These are phyloP conservation scores for Orius insidiosus DNA, from an alignment of 1,140 invertebrate genomes.

Conservation along the genomic window DNA sequence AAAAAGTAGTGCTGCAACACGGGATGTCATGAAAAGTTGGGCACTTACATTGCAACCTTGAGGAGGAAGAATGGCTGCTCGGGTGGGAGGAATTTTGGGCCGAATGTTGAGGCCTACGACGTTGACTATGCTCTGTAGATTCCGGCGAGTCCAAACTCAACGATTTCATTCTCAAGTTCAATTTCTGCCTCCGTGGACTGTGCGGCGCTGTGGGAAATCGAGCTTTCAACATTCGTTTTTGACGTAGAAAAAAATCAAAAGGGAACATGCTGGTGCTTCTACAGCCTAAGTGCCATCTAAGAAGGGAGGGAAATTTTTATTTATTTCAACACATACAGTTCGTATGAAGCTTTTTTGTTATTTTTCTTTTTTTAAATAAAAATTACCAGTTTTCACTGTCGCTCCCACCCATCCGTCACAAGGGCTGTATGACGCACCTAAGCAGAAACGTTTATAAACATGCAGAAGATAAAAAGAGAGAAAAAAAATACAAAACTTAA, in stretches of 20 bases:
- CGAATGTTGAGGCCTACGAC: conserved; percentile 42
- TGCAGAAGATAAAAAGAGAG: not conserved
- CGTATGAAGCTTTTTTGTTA: too few relatives aligned
- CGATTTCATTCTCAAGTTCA: conserved; percentile 94
- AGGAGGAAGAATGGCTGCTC: conserved; percentile 29
- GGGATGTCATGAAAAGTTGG: not conserved
- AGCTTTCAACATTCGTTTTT: not conserved
- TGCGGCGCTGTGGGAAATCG: conserved; percentile 54
- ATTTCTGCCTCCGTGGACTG: conserved; percentile 83
- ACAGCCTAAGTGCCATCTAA: conserved; percentile 7
- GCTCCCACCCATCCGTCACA: conserved; percentile 9
- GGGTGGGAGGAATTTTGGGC: conserved; percentile 36
- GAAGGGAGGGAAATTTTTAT: not conserved
- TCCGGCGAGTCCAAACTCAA: conserved; percentile 90
- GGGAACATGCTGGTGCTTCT: not conserved
- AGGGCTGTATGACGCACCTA: conserved; percentile 7
- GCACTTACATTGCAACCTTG: conserved; percentile 29
- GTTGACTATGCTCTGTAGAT: conserved; percentile 65
- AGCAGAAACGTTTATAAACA: not conserved
- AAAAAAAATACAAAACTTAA: too few relatives aligned
- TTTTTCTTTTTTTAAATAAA: not conserved
- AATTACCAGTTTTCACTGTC: conserved; percentile 7
- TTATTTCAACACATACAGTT: not conserved
- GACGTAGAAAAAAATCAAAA: not conserved
- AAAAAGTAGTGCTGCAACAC: not conserved